Evolutionary conservation across 2,888 invertebrate species (phyloP).

Genomic region (Drosophila engyochracea): DNA sequence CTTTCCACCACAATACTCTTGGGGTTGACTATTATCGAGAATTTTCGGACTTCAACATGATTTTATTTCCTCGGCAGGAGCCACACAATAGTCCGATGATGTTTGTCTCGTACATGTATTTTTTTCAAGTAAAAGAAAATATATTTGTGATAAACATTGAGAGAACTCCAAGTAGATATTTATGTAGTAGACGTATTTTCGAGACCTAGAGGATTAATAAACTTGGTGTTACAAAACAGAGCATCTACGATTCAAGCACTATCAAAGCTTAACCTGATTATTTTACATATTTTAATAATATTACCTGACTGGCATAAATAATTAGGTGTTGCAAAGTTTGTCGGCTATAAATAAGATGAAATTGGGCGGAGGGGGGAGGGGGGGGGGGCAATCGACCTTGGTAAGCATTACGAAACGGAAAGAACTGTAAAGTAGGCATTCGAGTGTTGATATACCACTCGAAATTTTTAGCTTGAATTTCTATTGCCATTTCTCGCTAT

Average conservation of each 20-base stretch:
- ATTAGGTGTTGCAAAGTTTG: conserved; percentile 13
- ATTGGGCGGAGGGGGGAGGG: neutral
- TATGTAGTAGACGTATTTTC: neutral
- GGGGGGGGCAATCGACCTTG: no score
- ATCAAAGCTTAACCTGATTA: neutral
- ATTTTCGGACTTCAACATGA: neutral
- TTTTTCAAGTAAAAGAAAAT: neutral
- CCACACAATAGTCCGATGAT: neutral
- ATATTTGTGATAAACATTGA: neutral
- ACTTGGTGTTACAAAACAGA: neutral
- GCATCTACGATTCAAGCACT: neutral
- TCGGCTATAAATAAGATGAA: neutral
- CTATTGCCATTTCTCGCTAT: conserved; percentile 10
- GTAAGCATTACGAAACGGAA: conserved; percentile 8
- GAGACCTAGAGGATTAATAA: neutral
- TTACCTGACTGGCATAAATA: conserved; percentile 20
- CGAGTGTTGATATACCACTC: conserved; percentile 56
- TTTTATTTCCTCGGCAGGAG: neutral
- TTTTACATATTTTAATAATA: conserved; percentile 3
- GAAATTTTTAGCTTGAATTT: conserved; percentile 38
- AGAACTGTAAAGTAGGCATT: conserved; percentile 24
- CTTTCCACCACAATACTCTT: neutral
- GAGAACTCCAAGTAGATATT: neutral
- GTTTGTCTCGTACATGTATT: neutral
- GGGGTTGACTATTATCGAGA: conserved; percentile 10